A percentile compares a stretch with the other conserved stretches of the same genome.
phyloP scores from a whole-genome alignment of 2,113 vertebrate genomes.

The Gallinago media region DNA sequence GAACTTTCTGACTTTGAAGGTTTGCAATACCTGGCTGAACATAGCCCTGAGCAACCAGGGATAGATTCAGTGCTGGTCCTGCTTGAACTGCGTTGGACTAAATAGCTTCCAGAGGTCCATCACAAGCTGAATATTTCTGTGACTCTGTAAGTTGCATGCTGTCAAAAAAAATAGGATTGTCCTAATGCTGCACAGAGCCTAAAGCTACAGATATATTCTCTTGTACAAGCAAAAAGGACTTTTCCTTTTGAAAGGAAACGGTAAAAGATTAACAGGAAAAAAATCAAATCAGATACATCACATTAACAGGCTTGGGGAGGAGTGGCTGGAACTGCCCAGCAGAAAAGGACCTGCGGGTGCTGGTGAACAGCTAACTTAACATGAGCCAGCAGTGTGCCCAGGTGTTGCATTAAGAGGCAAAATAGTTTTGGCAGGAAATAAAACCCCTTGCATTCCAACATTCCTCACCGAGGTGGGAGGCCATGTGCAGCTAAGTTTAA shows the following conservation, averaged over 20 bases:
- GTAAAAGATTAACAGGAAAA: neutral
- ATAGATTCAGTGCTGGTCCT: neutral
- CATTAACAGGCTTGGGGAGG: neutral
- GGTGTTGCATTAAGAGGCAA: too few relatives aligned
- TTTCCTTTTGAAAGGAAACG: neutral
- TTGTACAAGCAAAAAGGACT: neutral
- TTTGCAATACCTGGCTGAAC: neutral
- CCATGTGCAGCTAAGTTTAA: too few relatives aligned
- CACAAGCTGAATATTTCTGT: neutral
- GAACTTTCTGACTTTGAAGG: neutral
- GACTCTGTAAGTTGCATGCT: neutral
- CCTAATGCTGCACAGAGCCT: neutral
- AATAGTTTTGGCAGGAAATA: too few relatives aligned
- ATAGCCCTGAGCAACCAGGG: neutral
- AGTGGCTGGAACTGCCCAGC: too few relatives aligned
- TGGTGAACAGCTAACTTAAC: too few relatives aligned
- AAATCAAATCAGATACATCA: neutral
- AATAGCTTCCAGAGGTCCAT: neutral
- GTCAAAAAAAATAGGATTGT: neutral
- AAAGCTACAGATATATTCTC: neutral
- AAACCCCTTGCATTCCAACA: too few relatives aligned
- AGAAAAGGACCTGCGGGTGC: too few relatives aligned
- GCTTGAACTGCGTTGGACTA: neutral
- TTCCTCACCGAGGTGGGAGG: too few relatives aligned
- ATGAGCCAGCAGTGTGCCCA: too few relatives aligned